Conservation (phyloP, 2,113 vertebrate species). For the Parotia lawesii region DNA sequence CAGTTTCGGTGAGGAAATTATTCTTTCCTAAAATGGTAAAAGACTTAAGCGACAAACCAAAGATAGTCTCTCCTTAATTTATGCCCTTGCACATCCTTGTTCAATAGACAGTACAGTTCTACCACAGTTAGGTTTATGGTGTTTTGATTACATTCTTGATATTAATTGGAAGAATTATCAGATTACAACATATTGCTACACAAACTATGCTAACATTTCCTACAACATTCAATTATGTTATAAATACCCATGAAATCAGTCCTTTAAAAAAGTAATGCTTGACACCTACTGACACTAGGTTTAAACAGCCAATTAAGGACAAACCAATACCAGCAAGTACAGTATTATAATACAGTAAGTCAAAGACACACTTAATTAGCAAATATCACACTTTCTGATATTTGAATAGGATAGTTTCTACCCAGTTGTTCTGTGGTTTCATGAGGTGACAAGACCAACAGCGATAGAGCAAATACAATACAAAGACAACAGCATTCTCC, state of each 20-base stretch:
- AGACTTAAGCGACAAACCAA: neutral
- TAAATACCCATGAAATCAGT: neutral
- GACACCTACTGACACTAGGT: neutral
- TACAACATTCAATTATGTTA: neutral
- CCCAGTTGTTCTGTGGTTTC: neutral
- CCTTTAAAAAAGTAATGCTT: neutral
- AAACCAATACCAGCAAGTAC: neutral
- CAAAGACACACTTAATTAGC: neutral
- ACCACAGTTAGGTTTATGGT: neutral
- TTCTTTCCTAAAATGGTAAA: neutral
- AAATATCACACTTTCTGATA: neutral
- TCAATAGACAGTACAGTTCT: neutral
- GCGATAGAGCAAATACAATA: neutral
- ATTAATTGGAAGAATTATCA: neutral
- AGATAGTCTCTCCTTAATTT: neutral
- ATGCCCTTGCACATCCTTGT: neutral
- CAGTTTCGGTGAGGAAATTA: neutral
- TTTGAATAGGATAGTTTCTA: neutral
- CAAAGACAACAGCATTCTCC: neutral
- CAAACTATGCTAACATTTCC: neutral
- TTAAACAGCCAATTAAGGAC: neutral
- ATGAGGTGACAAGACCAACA: neutral
- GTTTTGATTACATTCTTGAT: neutral
- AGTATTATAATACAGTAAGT: neutral
- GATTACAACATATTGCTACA: neutral